These are phyloP conservation scores for Drosophila emarginata DNA, from an alignment of 2,888 invertebrate genomes.

Conservation along the genomic window DNA sequence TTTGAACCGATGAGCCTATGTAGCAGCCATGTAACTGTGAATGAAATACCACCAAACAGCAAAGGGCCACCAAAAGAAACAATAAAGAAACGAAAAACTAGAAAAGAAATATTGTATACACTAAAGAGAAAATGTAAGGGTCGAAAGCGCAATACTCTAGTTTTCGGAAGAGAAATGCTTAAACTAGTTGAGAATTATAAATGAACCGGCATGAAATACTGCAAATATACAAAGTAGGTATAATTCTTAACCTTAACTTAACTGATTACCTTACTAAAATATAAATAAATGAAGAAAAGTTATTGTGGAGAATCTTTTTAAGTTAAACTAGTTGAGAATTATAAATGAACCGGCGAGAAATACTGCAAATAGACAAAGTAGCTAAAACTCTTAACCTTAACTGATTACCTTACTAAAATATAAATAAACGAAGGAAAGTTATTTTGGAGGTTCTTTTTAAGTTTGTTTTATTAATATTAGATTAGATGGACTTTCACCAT, in stretches of 20 bases:
- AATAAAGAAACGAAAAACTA: conserved; percentile 28
- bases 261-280: too few relatives aligned
- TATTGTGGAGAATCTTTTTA: too few relatives aligned
- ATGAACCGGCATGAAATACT: not conserved
- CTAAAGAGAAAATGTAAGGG: not conserved
- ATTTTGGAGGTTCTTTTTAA: too few relatives aligned
- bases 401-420: too few relatives aligned
- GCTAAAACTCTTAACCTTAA: too few relatives aligned
- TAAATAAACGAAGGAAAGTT: too few relatives aligned
- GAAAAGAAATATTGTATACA: conserved; percentile 13
- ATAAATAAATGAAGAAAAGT: too few relatives aligned
- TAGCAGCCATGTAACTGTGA: conserved; percentile 32
- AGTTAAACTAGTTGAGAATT: not conserved
- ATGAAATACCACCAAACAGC: conserved; percentile 42
- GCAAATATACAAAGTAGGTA: too few relatives aligned
- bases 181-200: not conserved
- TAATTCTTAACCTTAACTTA: too few relatives aligned
- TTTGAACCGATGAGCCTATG: conserved; percentile 4
- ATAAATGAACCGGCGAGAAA: not conserved
- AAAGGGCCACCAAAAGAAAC: conserved; percentile 31
- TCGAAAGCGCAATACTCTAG: not conserved
- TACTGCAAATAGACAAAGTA: too few relatives aligned
- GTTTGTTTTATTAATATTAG: too few relatives aligned
- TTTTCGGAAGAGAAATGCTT: not conserved
- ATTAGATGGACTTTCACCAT: not conserved